Evolutionary conservation across 2,113 vertebrate genomes (phyloP).

Genomic region (Halichoerus grypus): DNA sequence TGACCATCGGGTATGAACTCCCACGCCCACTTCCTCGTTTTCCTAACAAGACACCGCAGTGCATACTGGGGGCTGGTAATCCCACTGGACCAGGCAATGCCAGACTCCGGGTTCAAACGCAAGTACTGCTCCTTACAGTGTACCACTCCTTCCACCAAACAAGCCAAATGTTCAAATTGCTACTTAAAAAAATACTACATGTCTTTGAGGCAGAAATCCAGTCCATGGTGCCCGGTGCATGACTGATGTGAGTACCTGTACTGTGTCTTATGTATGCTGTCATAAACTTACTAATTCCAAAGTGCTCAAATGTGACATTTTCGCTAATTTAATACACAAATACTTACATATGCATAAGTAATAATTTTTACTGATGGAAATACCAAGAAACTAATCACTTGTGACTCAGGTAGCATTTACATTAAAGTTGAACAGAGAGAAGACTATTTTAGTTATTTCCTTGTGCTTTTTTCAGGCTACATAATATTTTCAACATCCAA

Average conservation of each 20-base stretch:
- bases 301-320: not conserved
- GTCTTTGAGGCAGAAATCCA: not conserved
- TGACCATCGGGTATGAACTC: not conserved
- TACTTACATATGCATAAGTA: not conserved
- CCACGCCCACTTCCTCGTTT: not conserved
- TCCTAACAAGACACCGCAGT: not conserved
- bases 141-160: not conserved
- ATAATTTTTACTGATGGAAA: slow-evolving; percentile 8
- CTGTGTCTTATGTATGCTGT: not conserved
- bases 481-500: not conserved
- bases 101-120: not conserved
- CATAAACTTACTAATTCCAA: not conserved
- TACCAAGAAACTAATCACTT: not conserved
- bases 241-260: not conserved
- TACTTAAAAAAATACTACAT: not conserved
- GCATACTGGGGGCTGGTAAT: not conserved
- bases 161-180: not conserved
- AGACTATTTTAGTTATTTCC: not conserved
- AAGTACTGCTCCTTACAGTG: not conserved
- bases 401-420: not conserved
- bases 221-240: not conserved
- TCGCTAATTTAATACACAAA: slow-evolving; percentile 6
- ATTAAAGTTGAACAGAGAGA: not conserved
- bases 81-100: not conserved
- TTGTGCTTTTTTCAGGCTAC: not conserved